Conservation (phyloP, 2,113 vertebrate species). For the Recurvirostra avosetta region DNA sequence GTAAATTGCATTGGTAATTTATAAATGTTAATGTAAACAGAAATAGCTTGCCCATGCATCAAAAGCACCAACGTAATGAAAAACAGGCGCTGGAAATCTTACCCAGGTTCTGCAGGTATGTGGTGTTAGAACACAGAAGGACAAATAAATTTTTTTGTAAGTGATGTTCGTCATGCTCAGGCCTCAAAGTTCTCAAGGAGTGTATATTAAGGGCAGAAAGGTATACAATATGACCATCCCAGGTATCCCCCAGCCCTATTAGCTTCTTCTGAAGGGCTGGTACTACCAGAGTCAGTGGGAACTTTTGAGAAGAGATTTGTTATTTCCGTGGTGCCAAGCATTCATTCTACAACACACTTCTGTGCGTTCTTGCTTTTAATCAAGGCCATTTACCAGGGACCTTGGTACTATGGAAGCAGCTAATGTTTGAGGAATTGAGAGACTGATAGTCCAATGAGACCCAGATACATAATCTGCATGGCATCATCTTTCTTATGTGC, state of each 20-base stretch:
- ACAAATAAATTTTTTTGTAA: not conserved
- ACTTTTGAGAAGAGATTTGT: not conserved
- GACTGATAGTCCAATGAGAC: not conserved
- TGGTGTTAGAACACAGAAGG: not conserved
- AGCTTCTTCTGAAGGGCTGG: not conserved
- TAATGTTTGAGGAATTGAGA: not conserved
- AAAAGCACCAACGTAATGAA: not conserved
- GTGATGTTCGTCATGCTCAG: not conserved
- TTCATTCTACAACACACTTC: not conserved
- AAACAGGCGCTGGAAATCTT: not conserved
- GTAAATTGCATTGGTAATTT: slow-evolving; percentile 35
- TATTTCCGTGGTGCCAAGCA: not conserved
- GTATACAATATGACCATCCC: not conserved
- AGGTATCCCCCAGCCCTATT: not conserved
- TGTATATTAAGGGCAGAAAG: not conserved
- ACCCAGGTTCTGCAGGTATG: not conserved
- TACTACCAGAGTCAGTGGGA: not conserved
- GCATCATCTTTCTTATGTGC: not conserved
- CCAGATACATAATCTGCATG: not conserved
- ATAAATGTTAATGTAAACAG: slow-evolving; percentile 19
- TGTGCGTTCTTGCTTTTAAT: not conserved
- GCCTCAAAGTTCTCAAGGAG: not conserved
- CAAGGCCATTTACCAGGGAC: not conserved
- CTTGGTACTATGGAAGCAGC: not conserved
- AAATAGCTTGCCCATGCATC: slow-evolving; percentile 22